Base-by-base conservation (phyloP, 2,888 invertebrate genomes). In the Steinernema hermaphroditum region DNA sequence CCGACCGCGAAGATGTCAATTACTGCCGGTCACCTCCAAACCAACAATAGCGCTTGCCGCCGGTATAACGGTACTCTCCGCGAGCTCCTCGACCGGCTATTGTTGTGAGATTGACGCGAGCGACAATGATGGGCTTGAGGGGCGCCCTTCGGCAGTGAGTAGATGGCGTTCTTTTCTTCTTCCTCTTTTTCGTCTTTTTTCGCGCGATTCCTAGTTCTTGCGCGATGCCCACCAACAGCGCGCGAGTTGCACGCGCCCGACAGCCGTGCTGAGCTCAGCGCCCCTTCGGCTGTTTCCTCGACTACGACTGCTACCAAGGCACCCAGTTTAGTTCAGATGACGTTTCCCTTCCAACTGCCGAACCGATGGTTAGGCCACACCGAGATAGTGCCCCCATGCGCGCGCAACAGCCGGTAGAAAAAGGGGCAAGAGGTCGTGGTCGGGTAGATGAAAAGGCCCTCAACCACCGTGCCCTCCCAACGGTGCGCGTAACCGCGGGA, bases 241-340 rank as follows among this genome's bases (percentile, higher is more conserved):
- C 62, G 62, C 62, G 62, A 62, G 62, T 62, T 62, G 62, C 62
- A 62, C 62, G 62, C 62, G 32, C 62, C 9, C 62, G 62, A 62
- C 62, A 54, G 54, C 54, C 54, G 54, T 54, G n/a, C n/a, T n/a
- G n/a, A n/a, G 37, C 37, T 4, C 37, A 37, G 6, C 37, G 37
- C 12, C 6, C 37, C 4, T 37, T 41, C 9, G 9, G 43, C 43
- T 41, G 9, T 41, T 41, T 41, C 43, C 46, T 46, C 46, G 46
- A 12, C 37, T 37, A 4, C 37, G 37, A 12, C 37, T 37, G 37
- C 37, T 37, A 37, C 37, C n/a, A n/a, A 12, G 37, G 37, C 37
- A 37, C 12, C 37, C 12, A 4, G 6, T 37, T 12, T 12, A 12
- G 4, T 37, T n/a, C n/a, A n/a, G n/a, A n/a, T n/a, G n/a, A n/a